Conservation (phyloP, 1,140 invertebrate genomes). For the Neotoxoptera formosana region DNA sequence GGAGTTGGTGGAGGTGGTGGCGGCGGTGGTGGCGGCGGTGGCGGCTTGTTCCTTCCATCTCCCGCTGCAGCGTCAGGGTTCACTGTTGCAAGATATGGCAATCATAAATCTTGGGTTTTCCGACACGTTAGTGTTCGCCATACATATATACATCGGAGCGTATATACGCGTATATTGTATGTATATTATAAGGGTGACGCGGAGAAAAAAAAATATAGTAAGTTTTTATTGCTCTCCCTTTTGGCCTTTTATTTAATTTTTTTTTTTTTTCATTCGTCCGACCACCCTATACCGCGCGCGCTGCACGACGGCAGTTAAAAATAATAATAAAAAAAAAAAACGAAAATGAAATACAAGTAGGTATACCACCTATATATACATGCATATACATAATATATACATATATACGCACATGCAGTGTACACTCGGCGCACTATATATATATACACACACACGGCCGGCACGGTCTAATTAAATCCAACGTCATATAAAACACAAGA, state of each 20-base stretch:
- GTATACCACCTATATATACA: not conserved
- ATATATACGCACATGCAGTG: too few relatives aligned
- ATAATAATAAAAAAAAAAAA: conserved; percentile 11
- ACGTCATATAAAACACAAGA: conserved; percentile 46
- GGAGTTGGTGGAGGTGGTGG: not conserved
- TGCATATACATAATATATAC: too few relatives aligned
- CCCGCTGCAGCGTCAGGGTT: not conserved
- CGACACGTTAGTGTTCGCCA: conserved; percentile 27
- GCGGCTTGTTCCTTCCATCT: not conserved
- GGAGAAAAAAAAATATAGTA: not conserved
- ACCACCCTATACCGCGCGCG: not conserved
- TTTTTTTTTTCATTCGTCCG: not conserved
- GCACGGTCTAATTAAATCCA: conserved; percentile 54
- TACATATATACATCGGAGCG: not conserved
- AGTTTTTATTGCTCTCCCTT: conserved; percentile 40
- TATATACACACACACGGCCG: not conserved
- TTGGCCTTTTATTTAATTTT: conserved; percentile 25
- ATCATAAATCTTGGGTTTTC: conserved; percentile 45
- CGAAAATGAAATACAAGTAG: not conserved
- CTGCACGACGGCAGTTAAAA: not conserved
- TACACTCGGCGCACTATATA: not conserved
- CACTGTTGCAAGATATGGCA: conserved; percentile 17
- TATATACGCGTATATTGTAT: not conserved
- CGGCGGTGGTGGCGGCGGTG: not conserved
- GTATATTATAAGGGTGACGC: not conserved